A percentile compares a stretch with the other conserved stretches of the same genome.
phyloP scores from a whole-genome alignment of 53 echinoderm and acorn worm genomes.

The Pentamera pediparva region DNA sequence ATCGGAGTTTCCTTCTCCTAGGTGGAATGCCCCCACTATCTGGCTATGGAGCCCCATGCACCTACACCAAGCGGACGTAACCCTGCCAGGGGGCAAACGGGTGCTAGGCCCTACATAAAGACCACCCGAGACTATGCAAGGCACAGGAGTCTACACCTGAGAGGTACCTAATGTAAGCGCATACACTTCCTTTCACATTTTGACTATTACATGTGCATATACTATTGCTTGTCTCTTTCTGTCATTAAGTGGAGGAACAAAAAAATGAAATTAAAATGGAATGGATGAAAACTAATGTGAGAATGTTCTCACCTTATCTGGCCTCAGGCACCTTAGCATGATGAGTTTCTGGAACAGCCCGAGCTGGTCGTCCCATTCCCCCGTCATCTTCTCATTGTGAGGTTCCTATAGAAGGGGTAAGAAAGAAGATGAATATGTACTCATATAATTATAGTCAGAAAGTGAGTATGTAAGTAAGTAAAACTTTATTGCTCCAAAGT shows the following conservation, averaged over 20 bases:
- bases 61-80: no score
- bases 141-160: no score
- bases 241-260: background rate
- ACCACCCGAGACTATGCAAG: no score
- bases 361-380: slow-evolving; percentile 84
- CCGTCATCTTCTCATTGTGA: slow-evolving; percentile 71
- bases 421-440: background rate
- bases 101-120: no score
- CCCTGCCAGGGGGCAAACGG: no score
- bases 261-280: background rate
- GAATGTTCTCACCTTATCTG: slow-evolving; percentile 83
- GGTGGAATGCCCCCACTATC: no score
- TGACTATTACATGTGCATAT: no score
- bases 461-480: background rate
- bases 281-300: background rate
- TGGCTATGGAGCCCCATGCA: no score
- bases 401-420: slow-evolving; percentile 54
- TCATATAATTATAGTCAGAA: background rate
- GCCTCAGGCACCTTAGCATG: slow-evolving; percentile 79
- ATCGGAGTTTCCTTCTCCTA: no score
- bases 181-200: no score
- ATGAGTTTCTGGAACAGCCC: slow-evolving; percentile 95
- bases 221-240: no score
- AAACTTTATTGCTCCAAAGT: background rate
- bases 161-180: no score